A percentile compares a stretch with the other conserved stretches of the same genome.
These are phyloP conservation scores for Microcebus ravelobensis DNA, from an alignment of 2,113 vertebrate species.

Conservation along the genomic window DNA sequence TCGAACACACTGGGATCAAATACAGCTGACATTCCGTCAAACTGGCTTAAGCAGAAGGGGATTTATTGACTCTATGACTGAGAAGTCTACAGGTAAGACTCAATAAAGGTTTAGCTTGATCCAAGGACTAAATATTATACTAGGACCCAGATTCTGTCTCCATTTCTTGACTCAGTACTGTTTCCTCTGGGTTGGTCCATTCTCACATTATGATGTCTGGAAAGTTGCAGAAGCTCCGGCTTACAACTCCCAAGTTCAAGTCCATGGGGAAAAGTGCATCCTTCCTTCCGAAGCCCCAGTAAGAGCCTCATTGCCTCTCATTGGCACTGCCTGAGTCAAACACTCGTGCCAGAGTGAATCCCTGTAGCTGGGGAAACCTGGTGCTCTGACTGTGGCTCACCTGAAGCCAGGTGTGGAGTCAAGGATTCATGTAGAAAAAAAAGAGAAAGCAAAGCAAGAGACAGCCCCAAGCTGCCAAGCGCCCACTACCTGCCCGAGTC, in stretches of 20 bases:
- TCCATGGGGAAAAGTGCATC: rapidly evolving
- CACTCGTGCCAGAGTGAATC: not conserved
- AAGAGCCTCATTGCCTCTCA: not conserved
- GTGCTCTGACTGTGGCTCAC: not conserved
- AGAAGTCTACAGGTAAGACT: not conserved
- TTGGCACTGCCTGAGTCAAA: not conserved
- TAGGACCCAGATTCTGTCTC: not conserved
- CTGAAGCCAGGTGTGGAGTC: not conserved
- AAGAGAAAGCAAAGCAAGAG: not conserved
- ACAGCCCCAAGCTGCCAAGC: not conserved
- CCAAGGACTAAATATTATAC: not conserved
- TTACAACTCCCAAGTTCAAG: not conserved
- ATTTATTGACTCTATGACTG: not conserved
- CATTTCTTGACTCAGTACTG: not conserved
- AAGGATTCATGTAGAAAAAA: not conserved
- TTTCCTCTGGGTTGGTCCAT: not conserved
- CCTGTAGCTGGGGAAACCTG: not conserved
- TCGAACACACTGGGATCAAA: no score
- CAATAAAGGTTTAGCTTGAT: not conserved
- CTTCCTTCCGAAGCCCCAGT: not conserved
- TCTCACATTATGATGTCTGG: not conserved
- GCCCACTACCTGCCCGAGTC: no score
- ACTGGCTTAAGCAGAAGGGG: not conserved
- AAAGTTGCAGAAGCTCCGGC: not conserved
- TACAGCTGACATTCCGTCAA: not conserved